Evolutionary conservation across 2,888 invertebrate species (phyloP).

Genomic region (Caenorhabditis plicata): DNA sequence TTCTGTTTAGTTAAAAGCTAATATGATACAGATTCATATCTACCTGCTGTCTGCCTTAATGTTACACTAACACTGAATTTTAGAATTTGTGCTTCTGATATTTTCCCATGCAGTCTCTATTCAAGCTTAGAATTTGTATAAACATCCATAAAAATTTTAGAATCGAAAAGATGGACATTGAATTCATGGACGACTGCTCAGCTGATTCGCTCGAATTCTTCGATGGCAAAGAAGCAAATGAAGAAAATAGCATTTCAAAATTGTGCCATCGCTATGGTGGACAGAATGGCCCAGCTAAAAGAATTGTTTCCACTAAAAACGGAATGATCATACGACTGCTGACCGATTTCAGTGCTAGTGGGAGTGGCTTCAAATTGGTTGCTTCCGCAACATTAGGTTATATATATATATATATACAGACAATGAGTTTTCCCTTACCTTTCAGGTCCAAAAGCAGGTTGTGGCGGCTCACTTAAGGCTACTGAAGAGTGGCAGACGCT

Average conservation of each 20-base stretch:
- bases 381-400: conserved; percentile 54
- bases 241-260: conserved; percentile 33
- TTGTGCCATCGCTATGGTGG: conserved; percentile 57
- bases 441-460: conserved; percentile 49
- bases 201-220: conserved; percentile 57
- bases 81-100: no score
- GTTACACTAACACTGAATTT: no score
- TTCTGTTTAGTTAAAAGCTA: no score
- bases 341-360: conserved; percentile 47
- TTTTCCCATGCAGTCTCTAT: no score
- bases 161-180: neutral
- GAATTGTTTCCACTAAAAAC: conserved; percentile 29
- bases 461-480: conserved; percentile 58
- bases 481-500: conserved; percentile 50
- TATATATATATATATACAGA: no score
- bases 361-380: conserved; percentile 53
- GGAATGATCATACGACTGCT: conserved; percentile 47
- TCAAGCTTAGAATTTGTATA: neutral
- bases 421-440: no score
- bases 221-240: conserved; percentile 34
- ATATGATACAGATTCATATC: no score
- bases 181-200: conserved; percentile 33
- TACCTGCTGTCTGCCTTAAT: no score
- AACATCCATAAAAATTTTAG: neutral
- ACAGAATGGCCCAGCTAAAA: conserved; percentile 41